A percentile compares a stretch with the other conserved stretches of the same genome.
These are phyloP conservation scores for Bombyx mandarina DNA, from an alignment of 1,140 invertebrate species.

Conservation along the genomic window DNA sequence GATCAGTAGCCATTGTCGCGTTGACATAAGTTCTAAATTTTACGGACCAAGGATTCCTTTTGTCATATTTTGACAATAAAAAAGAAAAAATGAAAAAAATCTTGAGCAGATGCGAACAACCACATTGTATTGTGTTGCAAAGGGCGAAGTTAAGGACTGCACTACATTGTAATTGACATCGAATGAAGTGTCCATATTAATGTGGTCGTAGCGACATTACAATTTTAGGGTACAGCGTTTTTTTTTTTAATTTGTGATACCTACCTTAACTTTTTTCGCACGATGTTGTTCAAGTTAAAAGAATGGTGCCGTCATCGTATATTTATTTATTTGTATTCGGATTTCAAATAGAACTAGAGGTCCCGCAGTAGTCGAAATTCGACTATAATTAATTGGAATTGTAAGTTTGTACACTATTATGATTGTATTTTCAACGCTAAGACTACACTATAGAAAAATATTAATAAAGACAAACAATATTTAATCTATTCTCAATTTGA, in stretches of 20 bases:
- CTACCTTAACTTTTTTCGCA: not conserved
- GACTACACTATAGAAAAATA: no score
- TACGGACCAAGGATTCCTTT: constrained; percentile 33
- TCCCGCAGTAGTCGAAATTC: no score
- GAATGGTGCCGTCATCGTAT: not conserved
- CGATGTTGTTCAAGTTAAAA: not conserved
- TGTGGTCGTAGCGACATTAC: constrained; percentile 11
- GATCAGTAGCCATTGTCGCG: no score
- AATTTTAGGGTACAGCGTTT: constrained; percentile 9
- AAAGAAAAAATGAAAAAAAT: constrained; percentile 18
- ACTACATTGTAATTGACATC: constrained; percentile 38
- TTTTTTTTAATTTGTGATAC: constrained; percentile 3
- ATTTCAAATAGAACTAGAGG: no score
- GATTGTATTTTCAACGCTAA: no score
- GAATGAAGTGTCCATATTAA: constrained; percentile 37
- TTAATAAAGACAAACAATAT: no score
- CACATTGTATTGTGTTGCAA: constrained; percentile 26
- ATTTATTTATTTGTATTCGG: not conserved
- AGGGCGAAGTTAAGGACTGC: constrained; percentile 27
- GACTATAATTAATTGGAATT: no score
- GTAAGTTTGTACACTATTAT: no score
- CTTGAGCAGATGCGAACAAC: constrained; percentile 31
- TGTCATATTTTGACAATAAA: constrained; percentile 20
- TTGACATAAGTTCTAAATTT: constrained; percentile 29
- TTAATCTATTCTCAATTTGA: no score